Evolutionary conservation across 1,140 invertebrate genomes (phyloP), one percentile per base, ranked within the genome.

Genomic region (Popillia japonica): DNA sequence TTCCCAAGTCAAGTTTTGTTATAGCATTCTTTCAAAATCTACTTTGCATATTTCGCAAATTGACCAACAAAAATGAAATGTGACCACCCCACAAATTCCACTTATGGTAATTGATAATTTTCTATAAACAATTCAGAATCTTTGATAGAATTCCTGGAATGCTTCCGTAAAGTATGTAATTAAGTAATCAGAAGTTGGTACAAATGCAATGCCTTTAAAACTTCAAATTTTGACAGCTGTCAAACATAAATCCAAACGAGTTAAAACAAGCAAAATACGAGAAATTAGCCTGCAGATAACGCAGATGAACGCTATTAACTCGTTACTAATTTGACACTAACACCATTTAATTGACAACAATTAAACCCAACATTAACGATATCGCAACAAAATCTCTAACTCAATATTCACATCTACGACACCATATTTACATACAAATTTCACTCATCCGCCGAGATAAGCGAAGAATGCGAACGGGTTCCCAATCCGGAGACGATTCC

Each of bases 401-500:
- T 34, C 27, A 34, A 34, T 4, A 34, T 34, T 34, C 2, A 34
- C 4, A 4, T 34, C 27, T 34, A 34, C 27, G 27, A 55, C 48
- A 55, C 48, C 14, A 55, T 55, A 55, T 55, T 55, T 55, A 55
- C 48, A 55, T 55, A 48, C 44, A 48, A 48, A 48, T 48, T 48
- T n/a, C n/a, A 48, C 17, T 55, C n/a, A 55, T 55, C 17, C 14
- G 11, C 17, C 10, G 48, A 14, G 48, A 55, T 55, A 55, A 55
- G 11, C 48, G 48, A n/a, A n/a, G 17, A 55, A 55, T 55, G 48
- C 17, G n/a, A 55, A 55, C 48, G 17, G 48, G 48, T 55, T 55
- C 48, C 48, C 14, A n/a, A 6, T 55, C 14, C 0, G 14, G 17
- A 48, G 44, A 17, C 48, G 2, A 17, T n/a, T 55, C 17, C 14